phyloP scores from a whole-genome alignment of 2,113 vertebrate species.

The Petaurus breviceps region DNA sequence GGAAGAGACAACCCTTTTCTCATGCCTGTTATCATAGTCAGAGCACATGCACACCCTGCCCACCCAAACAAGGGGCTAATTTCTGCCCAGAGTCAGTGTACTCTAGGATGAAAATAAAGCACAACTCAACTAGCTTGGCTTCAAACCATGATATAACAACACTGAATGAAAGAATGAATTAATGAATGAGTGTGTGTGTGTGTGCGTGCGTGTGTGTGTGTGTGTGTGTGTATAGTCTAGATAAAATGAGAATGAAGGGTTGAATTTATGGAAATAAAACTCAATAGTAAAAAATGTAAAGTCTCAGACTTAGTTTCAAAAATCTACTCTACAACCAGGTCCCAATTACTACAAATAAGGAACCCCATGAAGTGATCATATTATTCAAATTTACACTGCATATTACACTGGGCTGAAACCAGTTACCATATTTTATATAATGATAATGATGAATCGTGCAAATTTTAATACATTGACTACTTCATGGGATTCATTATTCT shows the following conservation, averaged over 20 bases:
- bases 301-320: neutral
- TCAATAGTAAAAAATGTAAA: neutral
- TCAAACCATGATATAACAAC: neutral
- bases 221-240: neutral
- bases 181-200: neutral
- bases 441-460: neutral
- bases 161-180: neutral
- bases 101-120: neutral
- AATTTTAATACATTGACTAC: neutral
- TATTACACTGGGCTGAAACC: neutral
- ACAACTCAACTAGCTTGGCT: neutral
- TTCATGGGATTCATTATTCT: neutral
- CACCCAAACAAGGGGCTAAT: neutral
- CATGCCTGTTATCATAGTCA: neutral
- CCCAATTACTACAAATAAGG: neutral
- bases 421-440: neutral
- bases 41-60: neutral
- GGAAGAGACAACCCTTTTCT: conserved; percentile 59
- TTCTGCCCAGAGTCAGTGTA: neutral
- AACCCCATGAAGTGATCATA: neutral
- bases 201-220: too few relatives aligned
- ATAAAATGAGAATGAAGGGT: neutral
- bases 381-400: neutral
- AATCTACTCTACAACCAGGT: neutral
- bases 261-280: neutral